Conservation (phyloP, 2,888 invertebrate species). For the Limnephilus rhombicus region DNA sequence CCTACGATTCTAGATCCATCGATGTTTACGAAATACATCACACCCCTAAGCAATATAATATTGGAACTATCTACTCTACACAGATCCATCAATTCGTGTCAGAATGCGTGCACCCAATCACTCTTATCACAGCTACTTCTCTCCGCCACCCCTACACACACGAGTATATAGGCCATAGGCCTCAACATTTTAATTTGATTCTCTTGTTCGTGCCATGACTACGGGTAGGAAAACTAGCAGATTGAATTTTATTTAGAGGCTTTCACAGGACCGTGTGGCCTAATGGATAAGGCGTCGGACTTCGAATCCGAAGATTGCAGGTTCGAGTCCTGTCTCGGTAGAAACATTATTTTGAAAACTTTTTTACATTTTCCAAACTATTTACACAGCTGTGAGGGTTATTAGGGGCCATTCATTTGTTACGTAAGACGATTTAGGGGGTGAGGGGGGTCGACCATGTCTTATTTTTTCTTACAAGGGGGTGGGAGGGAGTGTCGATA, state of each 20-base stretch:
- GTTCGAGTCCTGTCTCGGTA: slow-evolving; percentile 86
- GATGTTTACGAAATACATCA: neutral
- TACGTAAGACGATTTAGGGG: no score
- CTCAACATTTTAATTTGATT: no score
- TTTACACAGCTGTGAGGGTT: no score
- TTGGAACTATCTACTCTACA: neutral
- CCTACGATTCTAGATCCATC: neutral
- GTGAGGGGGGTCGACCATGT: no score
- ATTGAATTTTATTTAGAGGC: neutral
- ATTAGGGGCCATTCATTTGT: no score
- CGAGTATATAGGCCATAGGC: neutral
- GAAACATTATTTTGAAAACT: slow-evolving; percentile 66
- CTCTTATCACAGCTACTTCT: slow-evolving; percentile 6
- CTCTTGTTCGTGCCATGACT: neutral
- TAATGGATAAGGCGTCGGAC: slow-evolving; percentile 87
- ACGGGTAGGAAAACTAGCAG: no score
- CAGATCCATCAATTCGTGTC: neutral
- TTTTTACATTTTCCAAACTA: no score
- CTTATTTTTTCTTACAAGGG: no score
- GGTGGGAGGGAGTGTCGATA: no score
- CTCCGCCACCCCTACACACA: no score
- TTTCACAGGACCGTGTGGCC: slow-evolving; percentile 78
- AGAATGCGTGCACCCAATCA: slow-evolving; percentile 21
- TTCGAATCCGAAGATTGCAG: slow-evolving; percentile 86
- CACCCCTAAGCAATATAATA: neutral